Conservation (phyloP, 35 echinoderm and acorn worm genomes). For the Ophioderma brevispina region DNA sequence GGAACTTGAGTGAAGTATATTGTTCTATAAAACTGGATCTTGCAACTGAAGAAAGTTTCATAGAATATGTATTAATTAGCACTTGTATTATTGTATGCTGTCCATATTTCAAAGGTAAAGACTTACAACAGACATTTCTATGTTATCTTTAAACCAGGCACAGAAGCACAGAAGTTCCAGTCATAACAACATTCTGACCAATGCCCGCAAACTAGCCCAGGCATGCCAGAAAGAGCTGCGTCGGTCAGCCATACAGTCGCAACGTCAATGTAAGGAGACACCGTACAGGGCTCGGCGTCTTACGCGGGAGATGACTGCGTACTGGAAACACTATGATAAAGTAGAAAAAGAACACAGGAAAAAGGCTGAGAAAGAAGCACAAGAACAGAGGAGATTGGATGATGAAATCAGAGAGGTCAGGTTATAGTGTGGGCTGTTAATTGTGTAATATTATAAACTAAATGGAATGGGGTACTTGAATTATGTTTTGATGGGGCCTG, state of each 20-base stretch:
- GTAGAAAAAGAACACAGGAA: slow-evolving; percentile 96
- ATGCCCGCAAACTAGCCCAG: slow-evolving; percentile 93
- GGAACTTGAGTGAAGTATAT: no score
- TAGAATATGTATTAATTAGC: background rate
- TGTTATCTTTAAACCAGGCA: slow-evolving; percentile 50
- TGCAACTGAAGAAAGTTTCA: background rate
- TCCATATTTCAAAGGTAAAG: background rate
- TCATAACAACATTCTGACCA: slow-evolving; percentile 88
- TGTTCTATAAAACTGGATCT: no score
- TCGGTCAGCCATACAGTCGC: slow-evolving; percentile 80
- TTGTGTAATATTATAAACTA: background rate
- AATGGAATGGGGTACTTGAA: no score
- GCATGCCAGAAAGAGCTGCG: slow-evolving; percentile 94
- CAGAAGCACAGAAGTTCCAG: slow-evolving; percentile 88
- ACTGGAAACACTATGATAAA: slow-evolving; percentile 97
- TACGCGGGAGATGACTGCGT: slow-evolving; percentile 97
- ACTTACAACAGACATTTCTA: background rate
- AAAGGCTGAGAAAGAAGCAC: slow-evolving; percentile 95
- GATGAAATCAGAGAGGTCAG: slow-evolving; percentile 99
- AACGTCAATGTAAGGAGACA: slow-evolving; percentile 93
- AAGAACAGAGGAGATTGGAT: slow-evolving; percentile 92
- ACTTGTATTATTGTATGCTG: background rate
- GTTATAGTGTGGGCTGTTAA: background rate
- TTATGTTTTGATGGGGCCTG: no score
- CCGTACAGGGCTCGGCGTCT: slow-evolving; percentile 80